Evolutionary conservation across 2,888 invertebrate species (phyloP).

Genomic region (Muschampia plurimacula): DNA sequence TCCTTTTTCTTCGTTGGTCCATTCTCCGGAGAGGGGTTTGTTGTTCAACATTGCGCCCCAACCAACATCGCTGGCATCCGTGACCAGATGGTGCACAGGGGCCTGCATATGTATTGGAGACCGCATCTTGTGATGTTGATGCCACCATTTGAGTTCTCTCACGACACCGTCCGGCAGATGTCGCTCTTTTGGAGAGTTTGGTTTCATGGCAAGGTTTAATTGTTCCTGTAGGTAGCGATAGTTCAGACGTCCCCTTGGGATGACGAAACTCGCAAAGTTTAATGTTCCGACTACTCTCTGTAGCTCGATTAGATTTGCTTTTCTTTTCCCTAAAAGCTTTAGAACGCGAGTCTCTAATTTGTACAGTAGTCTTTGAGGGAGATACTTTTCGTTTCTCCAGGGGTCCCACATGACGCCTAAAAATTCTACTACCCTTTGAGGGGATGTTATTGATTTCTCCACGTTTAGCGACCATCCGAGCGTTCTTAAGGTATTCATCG

Average conservation of each 20-base stretch:
- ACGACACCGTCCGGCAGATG: neutral
- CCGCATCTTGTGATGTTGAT: neutral
- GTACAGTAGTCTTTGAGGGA: neutral
- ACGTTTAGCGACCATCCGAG: neutral
- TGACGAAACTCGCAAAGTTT: neutral
- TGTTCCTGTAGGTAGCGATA: neutral
- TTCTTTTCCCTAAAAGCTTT: neutral
- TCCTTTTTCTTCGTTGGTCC: neutral
- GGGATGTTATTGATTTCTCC: neutral
- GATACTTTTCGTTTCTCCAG: neutral
- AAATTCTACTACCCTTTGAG: neutral
- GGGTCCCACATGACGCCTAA: constrained; percentile 2
- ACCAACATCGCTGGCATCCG: constrained; percentile 4
- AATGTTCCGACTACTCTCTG: neutral
- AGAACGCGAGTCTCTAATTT: neutral
- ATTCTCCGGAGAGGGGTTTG: neutral
- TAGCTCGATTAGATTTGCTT: neutral
- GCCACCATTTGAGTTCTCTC: neutral
- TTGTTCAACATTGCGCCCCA: constrained; percentile 5
- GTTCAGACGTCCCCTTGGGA: constrained; percentile 2
- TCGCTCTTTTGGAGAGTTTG: neutral
- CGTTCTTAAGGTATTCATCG: neutral
- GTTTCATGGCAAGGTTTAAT: neutral
- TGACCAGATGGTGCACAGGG: neutral
- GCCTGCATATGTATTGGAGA: neutral